Conservation (phyloP, 2,113 vertebrate genomes). For the Caranx melampygus region DNA sequence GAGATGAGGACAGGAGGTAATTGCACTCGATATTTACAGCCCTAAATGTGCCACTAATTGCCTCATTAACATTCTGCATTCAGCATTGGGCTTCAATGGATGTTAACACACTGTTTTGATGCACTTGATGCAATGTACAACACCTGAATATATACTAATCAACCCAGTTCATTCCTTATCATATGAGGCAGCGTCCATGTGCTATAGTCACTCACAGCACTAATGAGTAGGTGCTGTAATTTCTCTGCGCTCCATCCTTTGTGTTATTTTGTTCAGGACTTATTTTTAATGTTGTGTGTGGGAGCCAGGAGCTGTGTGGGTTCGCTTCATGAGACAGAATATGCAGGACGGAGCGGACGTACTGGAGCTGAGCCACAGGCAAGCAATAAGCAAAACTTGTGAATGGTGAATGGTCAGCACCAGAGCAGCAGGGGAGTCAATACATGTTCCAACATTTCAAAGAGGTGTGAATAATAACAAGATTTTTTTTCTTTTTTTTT, state of each 20-base stretch:
- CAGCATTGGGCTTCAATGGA: background rate
- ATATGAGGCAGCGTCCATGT: background rate
- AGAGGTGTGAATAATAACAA: background rate
- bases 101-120: background rate
- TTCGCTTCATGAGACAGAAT: constrained; percentile 21
- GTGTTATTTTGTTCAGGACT: background rate
- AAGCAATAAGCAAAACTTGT: constrained; percentile 12
- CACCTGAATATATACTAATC: background rate
- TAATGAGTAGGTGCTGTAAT: background rate
- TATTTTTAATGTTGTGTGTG: constrained; percentile 8
- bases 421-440: constrained; percentile 1
- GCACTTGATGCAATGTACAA: background rate
- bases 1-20: background rate
- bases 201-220: background rate
- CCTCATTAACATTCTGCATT: background rate
- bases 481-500: background rate
- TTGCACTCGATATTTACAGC: background rate
- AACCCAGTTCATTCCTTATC: background rate
- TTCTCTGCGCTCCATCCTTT: background rate
- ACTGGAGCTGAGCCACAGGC: constrained; percentile 5
- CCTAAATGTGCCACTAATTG: background rate
- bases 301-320: constrained; percentile 19
- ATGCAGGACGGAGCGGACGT: constrained; percentile 24
- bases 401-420: constrained; percentile 23
- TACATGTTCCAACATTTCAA: background rate